Percentiles rank a stretch among this genome's conserved stretches.
Conservation (phyloP, 2,113 vertebrate species). For the Cheirogaleus medius region DNA sequence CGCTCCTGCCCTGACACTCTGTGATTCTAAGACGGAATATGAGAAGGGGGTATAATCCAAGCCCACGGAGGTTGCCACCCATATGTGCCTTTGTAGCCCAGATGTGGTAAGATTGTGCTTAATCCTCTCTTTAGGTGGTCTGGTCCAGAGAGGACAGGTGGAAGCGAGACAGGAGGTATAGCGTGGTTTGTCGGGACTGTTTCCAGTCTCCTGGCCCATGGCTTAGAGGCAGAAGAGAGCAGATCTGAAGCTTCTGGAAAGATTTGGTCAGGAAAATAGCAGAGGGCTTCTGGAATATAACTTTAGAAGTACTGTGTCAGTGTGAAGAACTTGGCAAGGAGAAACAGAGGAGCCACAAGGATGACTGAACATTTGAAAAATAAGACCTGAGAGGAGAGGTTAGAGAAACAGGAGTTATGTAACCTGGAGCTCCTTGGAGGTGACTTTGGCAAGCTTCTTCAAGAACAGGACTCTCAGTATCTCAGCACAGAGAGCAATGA, state of each 20-base stretch:
- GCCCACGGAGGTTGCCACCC: neutral
- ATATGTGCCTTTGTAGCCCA: neutral
- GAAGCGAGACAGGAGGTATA: neutral
- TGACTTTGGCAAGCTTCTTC: neutral
- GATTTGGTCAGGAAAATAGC: neutral
- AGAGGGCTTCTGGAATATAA: conserved; percentile 25
- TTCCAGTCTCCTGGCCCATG: neutral
- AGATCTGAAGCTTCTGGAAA: conserved; percentile 40
- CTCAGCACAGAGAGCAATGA: neutral
- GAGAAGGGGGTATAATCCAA: conserved; percentile 27
- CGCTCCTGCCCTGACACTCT: neutral
- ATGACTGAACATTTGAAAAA: conserved; percentile 60
- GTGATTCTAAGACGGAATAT: conserved; percentile 20
- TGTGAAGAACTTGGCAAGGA: neutral
- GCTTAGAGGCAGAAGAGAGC: neutral
- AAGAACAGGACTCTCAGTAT: neutral
- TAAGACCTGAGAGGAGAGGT: conserved; percentile 53
- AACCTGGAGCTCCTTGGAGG: conserved; percentile 18
- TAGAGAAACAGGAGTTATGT: conserved; percentile 60
- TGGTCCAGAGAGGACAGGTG: conserved; percentile 36
- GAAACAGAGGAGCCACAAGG: conserved; percentile 14
- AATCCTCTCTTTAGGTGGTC: conserved; percentile 67
- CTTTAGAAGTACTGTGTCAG: conserved; percentile 45
- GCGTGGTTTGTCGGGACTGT: neutral
- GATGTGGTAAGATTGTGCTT: neutral